Evolutionary conservation across 2,797 vertebrate genomes (phyloP).

Genomic region (Tolypeutes matacus): DNA sequence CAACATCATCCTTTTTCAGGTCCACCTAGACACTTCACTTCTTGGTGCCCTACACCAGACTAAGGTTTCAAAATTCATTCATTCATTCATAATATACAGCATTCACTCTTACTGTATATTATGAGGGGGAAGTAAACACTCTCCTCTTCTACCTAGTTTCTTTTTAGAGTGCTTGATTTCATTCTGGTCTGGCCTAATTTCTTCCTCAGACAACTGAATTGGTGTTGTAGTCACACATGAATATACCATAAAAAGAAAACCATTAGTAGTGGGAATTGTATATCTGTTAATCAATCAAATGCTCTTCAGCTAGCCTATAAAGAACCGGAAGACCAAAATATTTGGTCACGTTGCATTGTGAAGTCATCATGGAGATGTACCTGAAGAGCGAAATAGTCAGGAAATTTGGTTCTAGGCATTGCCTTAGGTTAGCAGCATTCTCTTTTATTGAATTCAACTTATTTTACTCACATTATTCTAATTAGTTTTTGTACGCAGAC

Average conservation of each 20-base stretch:
- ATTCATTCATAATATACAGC: neutral
- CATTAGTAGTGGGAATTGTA: neutral
- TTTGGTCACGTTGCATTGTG: neutral
- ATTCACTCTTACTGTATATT: neutral
- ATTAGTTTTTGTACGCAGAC: constrained; percentile 23
- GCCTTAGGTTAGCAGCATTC: neutral
- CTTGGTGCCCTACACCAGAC: neutral
- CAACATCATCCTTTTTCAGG: neutral
- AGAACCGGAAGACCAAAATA: constrained; percentile 4
- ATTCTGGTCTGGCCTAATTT: constrained; percentile 18
- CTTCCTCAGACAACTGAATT: neutral
- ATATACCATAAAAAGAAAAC: neutral
- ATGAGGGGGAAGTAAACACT: neutral
- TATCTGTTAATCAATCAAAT: neutral
- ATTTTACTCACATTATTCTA: constrained; percentile 47
- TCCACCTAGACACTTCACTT: neutral
- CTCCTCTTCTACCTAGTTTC: neutral
- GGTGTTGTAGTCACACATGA: neutral
- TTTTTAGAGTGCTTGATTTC: constrained; percentile 46
- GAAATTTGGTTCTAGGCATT: constrained; percentile 29
- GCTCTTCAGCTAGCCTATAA: neutral
- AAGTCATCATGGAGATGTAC: neutral
- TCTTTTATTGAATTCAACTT: constrained; percentile 15
- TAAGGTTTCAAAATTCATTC: neutral
- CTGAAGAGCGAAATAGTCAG: neutral